A percentile compares a stretch with the other conserved stretches of the same genome.
Conservation (phyloP, 2,113 vertebrate genomes). For the Recurvirostra avosetta region DNA sequence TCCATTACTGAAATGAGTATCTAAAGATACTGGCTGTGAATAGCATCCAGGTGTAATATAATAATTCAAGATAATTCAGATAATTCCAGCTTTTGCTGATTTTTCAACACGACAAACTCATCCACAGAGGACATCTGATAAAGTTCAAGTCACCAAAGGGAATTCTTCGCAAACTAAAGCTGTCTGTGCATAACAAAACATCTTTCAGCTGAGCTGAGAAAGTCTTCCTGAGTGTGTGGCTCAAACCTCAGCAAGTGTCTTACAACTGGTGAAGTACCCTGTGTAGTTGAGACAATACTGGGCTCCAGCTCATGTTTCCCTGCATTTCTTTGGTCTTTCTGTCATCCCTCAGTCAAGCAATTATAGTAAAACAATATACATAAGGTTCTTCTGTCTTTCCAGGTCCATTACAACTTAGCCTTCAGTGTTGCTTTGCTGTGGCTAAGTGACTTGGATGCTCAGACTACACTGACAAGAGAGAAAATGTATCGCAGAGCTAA, state of each 20-base stretch:
- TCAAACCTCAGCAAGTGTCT: too few relatives aligned
- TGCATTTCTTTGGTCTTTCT: not conserved
- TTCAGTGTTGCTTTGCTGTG: slow-evolving; percentile 78
- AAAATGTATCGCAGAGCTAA: slow-evolving; percentile 38
- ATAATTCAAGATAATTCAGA: not conserved
- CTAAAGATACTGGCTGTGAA: not conserved
- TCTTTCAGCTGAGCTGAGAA: not conserved
- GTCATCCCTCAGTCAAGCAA: not conserved
- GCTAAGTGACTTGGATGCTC: slow-evolving; percentile 70
- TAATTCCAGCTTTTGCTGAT: not conserved
- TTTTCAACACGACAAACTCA: not conserved
- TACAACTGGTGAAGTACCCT: not conserved
- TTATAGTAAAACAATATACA: not conserved
- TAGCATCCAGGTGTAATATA: not conserved
- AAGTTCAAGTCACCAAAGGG: not conserved
- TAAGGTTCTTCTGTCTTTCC: not conserved
- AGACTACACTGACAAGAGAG: slow-evolving; percentile 54
- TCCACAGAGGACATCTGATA: not conserved
- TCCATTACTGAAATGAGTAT: not conserved
- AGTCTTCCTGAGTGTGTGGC: not conserved
- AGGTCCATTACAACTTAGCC: slow-evolving; percentile 87
- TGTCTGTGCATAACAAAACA: not conserved
- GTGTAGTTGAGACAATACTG: not conserved
- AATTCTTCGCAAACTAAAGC: not conserved
- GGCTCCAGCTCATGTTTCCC: not conserved